Evolutionary conservation across 2,113 vertebrate species (phyloP), one percentile per base, ranked within the genome.

Genomic region (Corythoichthys intestinalis): DNA sequence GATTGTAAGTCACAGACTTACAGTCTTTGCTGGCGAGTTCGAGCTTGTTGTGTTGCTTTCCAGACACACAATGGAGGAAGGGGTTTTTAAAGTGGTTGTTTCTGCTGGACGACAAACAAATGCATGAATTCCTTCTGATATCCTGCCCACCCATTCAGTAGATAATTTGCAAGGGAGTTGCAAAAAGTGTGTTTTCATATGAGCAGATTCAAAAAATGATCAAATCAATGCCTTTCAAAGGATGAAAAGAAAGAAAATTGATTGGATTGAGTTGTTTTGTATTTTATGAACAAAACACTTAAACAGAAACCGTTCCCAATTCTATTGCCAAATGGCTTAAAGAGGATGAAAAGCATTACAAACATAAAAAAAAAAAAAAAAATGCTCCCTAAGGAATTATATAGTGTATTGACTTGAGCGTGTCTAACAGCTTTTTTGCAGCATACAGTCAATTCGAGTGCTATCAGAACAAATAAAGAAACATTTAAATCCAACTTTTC

Each of bases 1-100:
- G 80, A 54, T 66, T 6, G 72, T 70, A 70, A 84, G 81, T 85
- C 80, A 81, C 82, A 77, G 81, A 79, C 70, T 85, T 79, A 81
- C 82, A 77, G 81, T 79, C 70, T 57, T 57, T n/a, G 17, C 72
- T 70, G 68, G 80, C 67, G 74, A 86, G 86, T 88, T 82, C 82
- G 75, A 28, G 80, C 77, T 69, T 74, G 75, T 73, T 75, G 79
- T 83, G 83, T 72, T 82, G 69, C 66, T 70, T 61, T 75, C 28
- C 17, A 73, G 68, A 69, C 65, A 65, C 69, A 47, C 20, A 53
- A 48, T 44, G 53, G 56, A 49, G 48, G 58, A 72, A 28, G 74
- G 70, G 54, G 4, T 70, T 10, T 47, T 60, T 52, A 10, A 66
- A 64, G 39, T 6, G 46, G 44, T 66, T 67, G 44, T 9, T 39